These are phyloP conservation scores for Scaptodrosophila latifasciaeformis DNA, from an alignment of 2,888 invertebrate species.

Conservation along the genomic window DNA sequence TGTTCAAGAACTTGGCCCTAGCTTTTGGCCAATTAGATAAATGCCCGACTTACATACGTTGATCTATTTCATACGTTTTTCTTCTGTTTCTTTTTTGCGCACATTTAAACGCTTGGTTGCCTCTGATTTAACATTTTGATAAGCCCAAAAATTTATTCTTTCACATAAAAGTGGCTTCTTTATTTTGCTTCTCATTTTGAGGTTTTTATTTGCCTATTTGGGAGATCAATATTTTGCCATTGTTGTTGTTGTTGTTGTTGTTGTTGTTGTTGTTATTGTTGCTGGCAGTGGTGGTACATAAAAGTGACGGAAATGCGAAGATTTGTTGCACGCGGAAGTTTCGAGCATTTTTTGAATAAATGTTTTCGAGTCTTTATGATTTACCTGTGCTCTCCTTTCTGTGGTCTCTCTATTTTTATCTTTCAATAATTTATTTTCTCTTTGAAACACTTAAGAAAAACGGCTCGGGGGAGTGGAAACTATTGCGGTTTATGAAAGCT, in stretches of 20 bases:
- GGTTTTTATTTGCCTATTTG: conserved; percentile 43
- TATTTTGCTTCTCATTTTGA: too few species aligned
- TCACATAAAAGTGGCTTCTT: too few species aligned
- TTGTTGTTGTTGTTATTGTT: conserved; percentile 12
- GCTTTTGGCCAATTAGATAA: too few species aligned
- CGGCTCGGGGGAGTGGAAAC: too few species aligned
- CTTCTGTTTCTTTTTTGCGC: conserved; percentile 32
- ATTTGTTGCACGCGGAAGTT: conserved; percentile 64
- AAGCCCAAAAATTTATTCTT: too few species aligned
- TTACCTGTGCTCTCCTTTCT: conserved; percentile 40
- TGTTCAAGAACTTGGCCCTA: conserved; percentile 43
- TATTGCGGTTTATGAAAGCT: too few species aligned
- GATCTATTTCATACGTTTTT: conserved; percentile 12
- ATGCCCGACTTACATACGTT: conserved; percentile 29
- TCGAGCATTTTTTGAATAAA: conserved; percentile 34
- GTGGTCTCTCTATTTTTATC: too few species aligned
- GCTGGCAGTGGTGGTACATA: conserved; percentile 54
- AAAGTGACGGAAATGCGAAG: conserved; percentile 61
- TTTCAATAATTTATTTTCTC: too few species aligned
- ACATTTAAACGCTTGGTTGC: conserved; percentile 62
- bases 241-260: conserved; percentile 26
- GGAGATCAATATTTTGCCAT: conserved; percentile 60
- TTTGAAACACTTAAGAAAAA: too few species aligned
- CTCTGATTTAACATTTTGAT: conserved; percentile 49
- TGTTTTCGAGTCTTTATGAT: conserved; percentile 36